phyloP scores from a whole-genome alignment of 1,140 invertebrate species.

The Pinna nobilis region DNA sequence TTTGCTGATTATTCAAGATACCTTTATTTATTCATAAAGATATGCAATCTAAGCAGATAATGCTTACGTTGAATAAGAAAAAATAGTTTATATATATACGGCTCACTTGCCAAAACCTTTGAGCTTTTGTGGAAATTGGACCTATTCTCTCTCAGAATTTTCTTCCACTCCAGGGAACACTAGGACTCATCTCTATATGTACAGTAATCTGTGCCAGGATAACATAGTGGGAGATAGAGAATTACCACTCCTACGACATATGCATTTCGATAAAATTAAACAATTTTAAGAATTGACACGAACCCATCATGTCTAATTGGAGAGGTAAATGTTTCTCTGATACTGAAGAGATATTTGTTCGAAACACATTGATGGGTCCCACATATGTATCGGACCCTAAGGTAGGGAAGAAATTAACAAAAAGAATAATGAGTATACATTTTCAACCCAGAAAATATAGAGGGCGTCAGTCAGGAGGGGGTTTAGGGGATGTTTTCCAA shows the following conservation, averaged over 20 bases:
- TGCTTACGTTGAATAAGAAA: no score
- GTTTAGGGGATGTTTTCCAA: conserved; percentile 14
- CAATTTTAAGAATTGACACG: background rate
- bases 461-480: background rate
- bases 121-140: conserved; percentile 3
- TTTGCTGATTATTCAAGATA: no score
- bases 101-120: conserved; percentile 6
- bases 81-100: no score
- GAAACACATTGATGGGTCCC: conserved; percentile 18
- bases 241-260: conserved; percentile 16
- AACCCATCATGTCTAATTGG: conserved; percentile 14
- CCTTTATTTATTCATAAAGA: no score
- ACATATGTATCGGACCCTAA: conserved; percentile 26
- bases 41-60: no score
- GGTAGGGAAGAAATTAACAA: conserved; percentile 25
- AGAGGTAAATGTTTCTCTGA: conserved; percentile 7
- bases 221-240: conserved; percentile 17
- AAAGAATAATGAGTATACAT: conserved; percentile 11
- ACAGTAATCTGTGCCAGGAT: conserved; percentile 20
- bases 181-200: conserved; percentile 9
- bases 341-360: conserved; percentile 3
- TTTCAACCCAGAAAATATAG: conserved; percentile 20
- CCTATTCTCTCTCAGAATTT: conserved; percentile 16
- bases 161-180: background rate
- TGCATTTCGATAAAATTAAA: background rate